Evolutionary conservation across 2,888 invertebrate species (phyloP).

Genomic region (Cephonodes hylas): DNA sequence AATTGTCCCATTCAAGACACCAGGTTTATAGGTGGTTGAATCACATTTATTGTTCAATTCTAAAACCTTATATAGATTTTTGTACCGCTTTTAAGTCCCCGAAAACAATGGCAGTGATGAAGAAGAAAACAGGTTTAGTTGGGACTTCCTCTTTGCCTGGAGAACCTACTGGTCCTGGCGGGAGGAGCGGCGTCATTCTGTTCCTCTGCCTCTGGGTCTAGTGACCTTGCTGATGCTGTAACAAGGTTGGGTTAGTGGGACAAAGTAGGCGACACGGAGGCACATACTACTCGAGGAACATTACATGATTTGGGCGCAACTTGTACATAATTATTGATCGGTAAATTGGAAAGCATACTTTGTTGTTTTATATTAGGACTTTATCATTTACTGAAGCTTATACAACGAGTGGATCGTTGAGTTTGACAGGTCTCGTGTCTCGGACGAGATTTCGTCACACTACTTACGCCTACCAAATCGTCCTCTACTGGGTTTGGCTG

Average conservation of each 20-base stretch:
- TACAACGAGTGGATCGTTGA: neutral
- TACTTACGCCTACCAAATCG: conserved; percentile 73
- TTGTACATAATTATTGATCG: neutral
- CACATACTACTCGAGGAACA: neutral
- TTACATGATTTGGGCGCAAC: neutral
- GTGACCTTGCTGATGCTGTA: conserved; percentile 59
- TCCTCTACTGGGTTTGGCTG: conserved; percentile 59
- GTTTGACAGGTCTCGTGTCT: conserved; percentile 1
- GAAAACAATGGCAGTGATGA: conserved; percentile 13
- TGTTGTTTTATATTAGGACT: neutral
- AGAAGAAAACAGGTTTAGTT: conserved; percentile 21
- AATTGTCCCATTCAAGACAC: neutral
- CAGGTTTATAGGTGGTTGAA: neutral
- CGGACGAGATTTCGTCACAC: conserved; percentile 3
- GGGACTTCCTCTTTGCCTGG: conserved; percentile 57
- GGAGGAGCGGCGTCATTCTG: conserved; percentile 55
- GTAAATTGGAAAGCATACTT: conserved; percentile 7
- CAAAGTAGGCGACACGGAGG: neutral
- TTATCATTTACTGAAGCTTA: neutral
- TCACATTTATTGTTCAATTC: neutral
- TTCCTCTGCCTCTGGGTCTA: conserved; percentile 60
- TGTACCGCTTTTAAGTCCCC: conserved; percentile 12
- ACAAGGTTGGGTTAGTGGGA: conserved; percentile 17
- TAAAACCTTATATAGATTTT: conserved; percentile 4
- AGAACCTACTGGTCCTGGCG: conserved; percentile 50